Evolutionary conservation across 2,888 invertebrate species (phyloP).

Genomic region (Leptinotarsa haldemani): DNA sequence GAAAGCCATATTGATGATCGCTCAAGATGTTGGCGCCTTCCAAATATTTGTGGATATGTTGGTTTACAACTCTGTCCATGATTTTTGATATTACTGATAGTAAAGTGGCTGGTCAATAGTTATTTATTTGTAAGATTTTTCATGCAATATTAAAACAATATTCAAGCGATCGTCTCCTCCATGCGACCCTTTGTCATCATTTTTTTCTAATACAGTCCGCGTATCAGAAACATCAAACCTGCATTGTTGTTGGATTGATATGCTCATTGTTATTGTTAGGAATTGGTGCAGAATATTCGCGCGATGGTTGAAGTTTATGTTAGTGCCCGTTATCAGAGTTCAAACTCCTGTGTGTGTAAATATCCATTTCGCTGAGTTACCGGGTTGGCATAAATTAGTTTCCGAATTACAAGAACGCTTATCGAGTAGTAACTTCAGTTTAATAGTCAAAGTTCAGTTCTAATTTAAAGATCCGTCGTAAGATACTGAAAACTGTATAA

Average conservation of each 20-base stretch:
- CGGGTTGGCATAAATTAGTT: constrained; percentile 12
- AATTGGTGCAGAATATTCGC: background rate
- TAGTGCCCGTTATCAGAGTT: background rate
- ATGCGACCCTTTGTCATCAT: too few species aligned
- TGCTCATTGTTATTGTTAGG: background rate
- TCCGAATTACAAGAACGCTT: constrained; percentile 2
- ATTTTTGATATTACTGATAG: too few species aligned
- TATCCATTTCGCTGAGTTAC: constrained; percentile 1
- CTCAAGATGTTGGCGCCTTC: too few species aligned
- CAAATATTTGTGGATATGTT: too few species aligned
- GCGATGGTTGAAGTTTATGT: background rate
- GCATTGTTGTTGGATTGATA: background rate
- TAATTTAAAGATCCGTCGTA: constrained; percentile 14
- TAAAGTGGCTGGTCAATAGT: too few species aligned
- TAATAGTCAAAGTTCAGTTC: constrained; percentile 13
- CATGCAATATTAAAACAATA: too few species aligned
- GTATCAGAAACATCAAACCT: background rate
- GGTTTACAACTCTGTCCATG: too few species aligned
- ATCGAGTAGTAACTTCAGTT: constrained; percentile 1
- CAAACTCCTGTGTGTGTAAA: background rate
- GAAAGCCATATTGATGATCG: too few species aligned
- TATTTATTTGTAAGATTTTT: too few species aligned
- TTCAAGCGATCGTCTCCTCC: too few species aligned
- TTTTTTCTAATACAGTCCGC: too few species aligned
- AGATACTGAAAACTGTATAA: constrained; percentile 5